Base-by-base conservation (phyloP, 2,797 vertebrate species). In the Leucoraja ocellata region DNA sequence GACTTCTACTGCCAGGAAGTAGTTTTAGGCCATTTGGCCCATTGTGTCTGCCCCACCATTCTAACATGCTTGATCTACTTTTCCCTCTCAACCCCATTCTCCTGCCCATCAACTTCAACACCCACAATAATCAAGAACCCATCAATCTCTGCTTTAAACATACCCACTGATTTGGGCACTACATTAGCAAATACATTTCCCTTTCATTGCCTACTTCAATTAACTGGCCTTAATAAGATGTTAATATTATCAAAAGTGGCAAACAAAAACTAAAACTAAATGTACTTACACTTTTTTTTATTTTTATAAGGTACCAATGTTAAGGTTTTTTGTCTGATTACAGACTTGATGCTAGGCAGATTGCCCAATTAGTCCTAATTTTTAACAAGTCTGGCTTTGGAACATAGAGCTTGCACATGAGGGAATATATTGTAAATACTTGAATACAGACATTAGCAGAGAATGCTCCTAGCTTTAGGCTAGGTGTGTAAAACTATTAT, bases 301-400 rank as follows among this genome's bases (percentile, higher is more conserved):
- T 32, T 88, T 79, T 88, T 88, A 61, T 18, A 88, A 88, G 7
- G 61, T 6, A 28, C 61, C 18, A 63, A 88, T 32, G 58, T 68
- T 32, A 84, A 61, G 46, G 25, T 84, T 86, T 86, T 58, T 65
- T 86, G 58, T 16, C 61, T 65, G 61, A 86, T 86, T 86, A 32
- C 83, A n/a, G 28, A 65, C 61, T 36, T n/a, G 63, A 68, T 88
- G 84, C 7, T 36, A 68, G 63, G 23, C 84, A 88, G 61, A 36
- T 16, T 88, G 63, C 16, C 13, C 84, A 88, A 88, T 88, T 88
- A 88, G 36, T 63, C 84, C n/a, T 68, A 36, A 36, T n/a, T 36
- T 88, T 88, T 18, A 88, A 63, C 63, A 88, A 88, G 84, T 68
- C 84, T 88, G 61, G 84, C 32, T 88, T 88, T 63, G n/a, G 63